Percentiles rank a stretch among this genome's conserved stretches.
Conservation (phyloP, 1,140 invertebrate species). For the Choristoneura fumiferana region DNA sequence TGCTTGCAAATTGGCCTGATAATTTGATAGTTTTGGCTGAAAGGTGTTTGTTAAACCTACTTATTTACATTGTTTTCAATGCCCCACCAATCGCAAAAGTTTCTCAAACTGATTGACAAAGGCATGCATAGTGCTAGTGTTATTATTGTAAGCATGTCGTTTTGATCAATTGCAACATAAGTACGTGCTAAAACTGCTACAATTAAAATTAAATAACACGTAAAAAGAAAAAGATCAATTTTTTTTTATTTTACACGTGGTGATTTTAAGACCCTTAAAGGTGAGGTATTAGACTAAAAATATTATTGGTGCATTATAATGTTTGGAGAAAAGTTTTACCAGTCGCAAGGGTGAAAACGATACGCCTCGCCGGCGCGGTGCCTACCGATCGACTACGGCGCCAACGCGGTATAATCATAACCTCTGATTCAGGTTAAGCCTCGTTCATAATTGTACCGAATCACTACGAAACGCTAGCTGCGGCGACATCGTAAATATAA, state of each 20-base stretch:
- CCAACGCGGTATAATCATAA: constrained; percentile 25
- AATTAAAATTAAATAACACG: too few species aligned
- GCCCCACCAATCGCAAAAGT: too few species aligned
- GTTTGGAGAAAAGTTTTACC: constrained; percentile 10
- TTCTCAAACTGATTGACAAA: too few species aligned
- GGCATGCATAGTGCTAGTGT: too few species aligned
- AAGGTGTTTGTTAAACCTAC: constrained; percentile 13
- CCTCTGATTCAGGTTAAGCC: constrained; percentile 30
- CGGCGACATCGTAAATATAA: too few species aligned
- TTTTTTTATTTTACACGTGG: too few species aligned
- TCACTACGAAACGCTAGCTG: background rate
- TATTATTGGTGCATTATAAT: background rate
- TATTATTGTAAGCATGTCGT: too few species aligned
- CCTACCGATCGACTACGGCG: constrained; percentile 31
- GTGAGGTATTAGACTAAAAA: too few species aligned
- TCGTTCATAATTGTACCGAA: constrained; percentile 32
- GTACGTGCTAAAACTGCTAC: too few species aligned
- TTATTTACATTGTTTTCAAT: background rate
- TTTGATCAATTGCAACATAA: too few species aligned
- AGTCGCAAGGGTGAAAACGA: background rate
- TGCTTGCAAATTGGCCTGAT: constrained; percentile 43
- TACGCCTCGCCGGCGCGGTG: constrained; percentile 19
- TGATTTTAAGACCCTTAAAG: too few species aligned
- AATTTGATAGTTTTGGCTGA: constrained; percentile 25
- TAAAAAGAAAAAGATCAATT: too few species aligned